A percentile compares a stretch with the other conserved stretches of the same genome.
These are phyloP conservation scores for Hephaestus fuliginosus DNA, from an alignment of 2,797 vertebrate genomes.

Conservation along the genomic window DNA sequence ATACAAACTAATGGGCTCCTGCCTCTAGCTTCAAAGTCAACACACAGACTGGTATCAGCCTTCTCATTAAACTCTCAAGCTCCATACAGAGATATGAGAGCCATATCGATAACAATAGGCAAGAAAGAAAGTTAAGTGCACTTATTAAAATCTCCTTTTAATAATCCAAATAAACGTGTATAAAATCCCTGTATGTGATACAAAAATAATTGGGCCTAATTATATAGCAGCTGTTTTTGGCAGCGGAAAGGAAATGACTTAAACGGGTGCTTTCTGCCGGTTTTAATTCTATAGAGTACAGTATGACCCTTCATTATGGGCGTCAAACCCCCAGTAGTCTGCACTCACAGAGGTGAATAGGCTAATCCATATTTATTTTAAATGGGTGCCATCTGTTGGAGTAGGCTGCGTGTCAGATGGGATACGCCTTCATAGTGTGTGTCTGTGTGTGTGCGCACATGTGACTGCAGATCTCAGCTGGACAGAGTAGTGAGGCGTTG, in stretches of 20 bases:
- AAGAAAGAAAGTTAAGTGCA: background rate
- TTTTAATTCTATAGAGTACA: slow-evolving; percentile 35
- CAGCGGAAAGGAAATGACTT: background rate
- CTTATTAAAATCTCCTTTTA: background rate
- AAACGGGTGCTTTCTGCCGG: slow-evolving; percentile 27
- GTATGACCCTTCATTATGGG: slow-evolving; percentile 55
- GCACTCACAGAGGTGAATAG: slow-evolving; percentile 65
- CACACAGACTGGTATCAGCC: background rate
- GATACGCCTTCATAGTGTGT: slow-evolving; percentile 31
- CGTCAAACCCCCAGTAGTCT: slow-evolving; percentile 44
- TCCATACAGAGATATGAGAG: background rate
- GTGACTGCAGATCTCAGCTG: slow-evolving; percentile 65
- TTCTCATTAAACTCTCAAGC: background rate
- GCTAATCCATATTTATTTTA: slow-evolving; percentile 81
- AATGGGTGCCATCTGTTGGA: slow-evolving; percentile 81
- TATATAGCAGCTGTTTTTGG: slow-evolving; percentile 26
- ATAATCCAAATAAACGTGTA: background rate
- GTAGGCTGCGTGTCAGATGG: slow-evolving; percentile 58
- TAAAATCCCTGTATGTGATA: background rate
- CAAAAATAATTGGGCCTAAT: slow-evolving; percentile 18
- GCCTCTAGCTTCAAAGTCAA: background rate
- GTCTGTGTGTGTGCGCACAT: slow-evolving; percentile 16
- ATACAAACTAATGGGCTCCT: background rate
- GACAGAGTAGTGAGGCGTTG: slow-evolving; percentile 55
- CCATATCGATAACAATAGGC: accelerated